Conservation (phyloP, 2,797 vertebrate species). For the Siniperca obscura region DNA sequence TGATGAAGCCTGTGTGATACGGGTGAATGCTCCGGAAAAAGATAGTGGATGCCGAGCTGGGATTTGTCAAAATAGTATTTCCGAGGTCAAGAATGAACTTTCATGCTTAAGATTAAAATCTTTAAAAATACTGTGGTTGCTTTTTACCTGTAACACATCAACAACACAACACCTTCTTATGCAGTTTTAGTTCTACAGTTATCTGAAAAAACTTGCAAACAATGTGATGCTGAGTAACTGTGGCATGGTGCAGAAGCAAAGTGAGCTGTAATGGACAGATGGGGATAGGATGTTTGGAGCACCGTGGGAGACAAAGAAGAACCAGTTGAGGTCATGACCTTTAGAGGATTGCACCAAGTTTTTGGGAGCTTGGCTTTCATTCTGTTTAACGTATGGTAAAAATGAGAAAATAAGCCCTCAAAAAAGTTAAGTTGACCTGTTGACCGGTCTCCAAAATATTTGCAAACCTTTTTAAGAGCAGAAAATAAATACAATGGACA, state of each 20-base stretch:
- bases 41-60: background rate
- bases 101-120: background rate
- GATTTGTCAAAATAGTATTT: background rate
- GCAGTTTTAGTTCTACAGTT: background rate
- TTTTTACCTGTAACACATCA: background rate
- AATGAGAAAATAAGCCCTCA: background rate
- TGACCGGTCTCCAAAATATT: conserved; percentile 5
- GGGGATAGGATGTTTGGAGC: conserved; percentile 34
- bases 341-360: conserved; percentile 24
- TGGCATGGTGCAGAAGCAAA: conserved; percentile 16
- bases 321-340: conserved; percentile 50
- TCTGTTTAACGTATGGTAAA: background rate
- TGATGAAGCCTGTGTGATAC: background rate
- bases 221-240: background rate
- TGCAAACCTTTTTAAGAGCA: background rate
- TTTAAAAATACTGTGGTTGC: background rate
- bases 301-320: conserved; percentile 38
- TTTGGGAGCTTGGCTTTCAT: conserved; percentile 19
- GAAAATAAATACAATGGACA: conserved; percentile 10
- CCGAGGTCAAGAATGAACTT: background rate
- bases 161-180: background rate
- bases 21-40: background rate
- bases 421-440: background rate
- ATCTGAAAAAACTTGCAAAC: background rate
- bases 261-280: conserved; percentile 55